These are phyloP conservation scores for Corapipo altera DNA, from an alignment of 2,113 vertebrate genomes.

Conservation along the genomic window DNA sequence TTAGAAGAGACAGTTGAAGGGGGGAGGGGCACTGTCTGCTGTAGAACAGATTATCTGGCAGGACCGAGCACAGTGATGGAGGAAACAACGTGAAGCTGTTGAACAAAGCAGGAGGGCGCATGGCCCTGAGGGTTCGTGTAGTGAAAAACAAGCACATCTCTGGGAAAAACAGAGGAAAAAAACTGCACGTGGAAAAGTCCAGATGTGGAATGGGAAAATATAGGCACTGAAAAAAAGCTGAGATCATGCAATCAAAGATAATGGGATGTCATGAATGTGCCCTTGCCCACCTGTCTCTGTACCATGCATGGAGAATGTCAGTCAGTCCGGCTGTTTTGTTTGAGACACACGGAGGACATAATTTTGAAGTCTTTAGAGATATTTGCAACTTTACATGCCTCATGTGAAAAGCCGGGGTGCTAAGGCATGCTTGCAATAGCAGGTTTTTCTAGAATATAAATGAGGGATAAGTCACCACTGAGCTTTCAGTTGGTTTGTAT, in stretches of 20 bases:
- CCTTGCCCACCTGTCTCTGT: not conserved
- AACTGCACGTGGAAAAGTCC: not conserved
- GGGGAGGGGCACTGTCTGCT: not conserved
- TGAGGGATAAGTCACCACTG: not conserved
- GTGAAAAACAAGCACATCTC: not conserved
- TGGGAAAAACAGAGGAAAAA: not conserved
- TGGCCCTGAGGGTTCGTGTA: not conserved
- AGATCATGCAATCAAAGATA: not conserved
- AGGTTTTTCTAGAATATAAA: not conserved
- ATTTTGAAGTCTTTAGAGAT: not conserved
- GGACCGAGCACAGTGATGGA: not conserved
- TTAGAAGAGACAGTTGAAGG: not conserved
- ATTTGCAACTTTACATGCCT: not conserved
- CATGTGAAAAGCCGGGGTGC: not conserved
- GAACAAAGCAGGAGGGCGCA: not conserved
- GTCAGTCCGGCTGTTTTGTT: not conserved
- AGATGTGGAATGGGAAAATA: not conserved
- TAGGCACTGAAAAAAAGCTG: not conserved
- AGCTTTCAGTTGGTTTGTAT: not conserved
- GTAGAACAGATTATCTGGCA: not conserved
- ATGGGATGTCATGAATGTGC: not conserved
- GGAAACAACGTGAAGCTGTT: not conserved
- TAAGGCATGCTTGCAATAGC: not conserved
- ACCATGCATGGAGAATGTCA: fast-evolving
- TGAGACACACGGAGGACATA: not conserved